Evolutionary conservation across 2,888 invertebrate genomes (phyloP).

Genomic region (Stratiomys singularior): DNA sequence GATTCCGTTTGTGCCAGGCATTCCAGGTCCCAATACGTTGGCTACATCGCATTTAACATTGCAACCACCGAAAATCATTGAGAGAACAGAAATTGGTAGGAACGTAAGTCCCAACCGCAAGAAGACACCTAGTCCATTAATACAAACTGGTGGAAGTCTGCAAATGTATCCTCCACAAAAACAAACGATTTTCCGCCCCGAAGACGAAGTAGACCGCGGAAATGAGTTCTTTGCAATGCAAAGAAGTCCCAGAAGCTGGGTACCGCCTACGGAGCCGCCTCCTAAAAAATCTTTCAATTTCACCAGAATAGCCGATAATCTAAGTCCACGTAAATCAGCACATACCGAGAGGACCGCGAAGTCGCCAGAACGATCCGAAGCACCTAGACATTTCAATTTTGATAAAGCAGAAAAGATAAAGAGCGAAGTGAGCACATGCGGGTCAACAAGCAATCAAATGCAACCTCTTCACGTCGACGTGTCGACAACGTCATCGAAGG

Average conservation of each 20-base stretch:
- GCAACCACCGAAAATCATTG: constrained; percentile 50
- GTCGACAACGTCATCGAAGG: constrained; percentile 25
- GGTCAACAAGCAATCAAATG: constrained; percentile 20
- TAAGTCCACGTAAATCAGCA: constrained; percentile 58
- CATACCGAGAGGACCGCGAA: constrained; percentile 43
- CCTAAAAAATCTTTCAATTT: constrained; percentile 63
- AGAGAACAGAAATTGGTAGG: constrained; percentile 52
- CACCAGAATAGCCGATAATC: constrained; percentile 63
- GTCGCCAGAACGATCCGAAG: constrained; percentile 55
- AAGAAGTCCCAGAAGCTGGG: constrained; percentile 41
- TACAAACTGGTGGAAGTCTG: constrained; percentile 41
- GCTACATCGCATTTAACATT: constrained; percentile 61
- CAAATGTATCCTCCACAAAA: constrained; percentile 32
- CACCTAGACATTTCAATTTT: constrained; percentile 60
- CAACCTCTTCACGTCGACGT: constrained; percentile 61
- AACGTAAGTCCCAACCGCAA: constrained; percentile 60
- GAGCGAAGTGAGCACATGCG: constrained; percentile 57
- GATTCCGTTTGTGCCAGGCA: constrained; percentile 88
- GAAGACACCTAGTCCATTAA: constrained; percentile 59
- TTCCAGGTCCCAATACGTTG: constrained; percentile 82
- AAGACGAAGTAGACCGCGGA: constrained; percentile 33
- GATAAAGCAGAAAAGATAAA: constrained; percentile 53
- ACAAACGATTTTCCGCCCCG: constrained; percentile 42
- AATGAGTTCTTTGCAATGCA: constrained; percentile 28
- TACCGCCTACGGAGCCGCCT: constrained; percentile 44